These are phyloP conservation scores for Mustelus asterias DNA, from an alignment of 2,113 vertebrate genomes.

Conservation along the genomic window DNA sequence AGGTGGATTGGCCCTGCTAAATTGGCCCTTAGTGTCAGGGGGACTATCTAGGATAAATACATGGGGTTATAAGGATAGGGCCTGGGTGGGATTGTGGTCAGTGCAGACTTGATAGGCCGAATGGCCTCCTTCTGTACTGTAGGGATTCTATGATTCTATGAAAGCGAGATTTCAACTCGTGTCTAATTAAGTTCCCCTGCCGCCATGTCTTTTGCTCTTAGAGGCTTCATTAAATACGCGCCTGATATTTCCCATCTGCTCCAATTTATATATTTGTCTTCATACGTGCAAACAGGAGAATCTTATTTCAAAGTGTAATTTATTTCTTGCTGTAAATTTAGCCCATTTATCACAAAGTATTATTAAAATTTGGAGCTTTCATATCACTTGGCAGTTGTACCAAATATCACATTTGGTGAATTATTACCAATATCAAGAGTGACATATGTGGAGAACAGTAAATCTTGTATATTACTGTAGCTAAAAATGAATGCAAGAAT, in stretches of 20 bases:
- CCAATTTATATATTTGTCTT: constrained; percentile 5
- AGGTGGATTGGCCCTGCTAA: too few relatives aligned
- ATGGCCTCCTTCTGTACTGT: too few relatives aligned
- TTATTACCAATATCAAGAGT: neutral
- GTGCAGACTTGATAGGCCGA: too few relatives aligned
- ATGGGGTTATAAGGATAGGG: too few relatives aligned
- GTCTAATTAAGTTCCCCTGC: too few relatives aligned
- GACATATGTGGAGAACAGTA: neutral
- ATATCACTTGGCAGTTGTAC: neutral
- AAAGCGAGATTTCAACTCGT: too few relatives aligned
- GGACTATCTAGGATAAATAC: too few relatives aligned
- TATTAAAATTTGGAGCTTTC: neutral
- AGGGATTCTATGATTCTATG: too few relatives aligned
- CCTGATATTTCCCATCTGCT: neutral
- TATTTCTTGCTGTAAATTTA: neutral
- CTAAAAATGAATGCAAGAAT: neutral
- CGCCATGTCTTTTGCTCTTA: too few relatives aligned
- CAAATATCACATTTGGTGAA: neutral
- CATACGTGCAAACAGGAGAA: neutral
- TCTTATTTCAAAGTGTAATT: neutral
- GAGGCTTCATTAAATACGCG: too few relatives aligned
- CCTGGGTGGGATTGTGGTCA: too few relatives aligned
- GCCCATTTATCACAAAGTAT: neutral
- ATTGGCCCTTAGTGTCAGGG: too few relatives aligned
- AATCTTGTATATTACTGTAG: neutral